Base-by-base conservation (phyloP, 2,113 vertebrate genomes). In the Sylvietta virens region DNA sequence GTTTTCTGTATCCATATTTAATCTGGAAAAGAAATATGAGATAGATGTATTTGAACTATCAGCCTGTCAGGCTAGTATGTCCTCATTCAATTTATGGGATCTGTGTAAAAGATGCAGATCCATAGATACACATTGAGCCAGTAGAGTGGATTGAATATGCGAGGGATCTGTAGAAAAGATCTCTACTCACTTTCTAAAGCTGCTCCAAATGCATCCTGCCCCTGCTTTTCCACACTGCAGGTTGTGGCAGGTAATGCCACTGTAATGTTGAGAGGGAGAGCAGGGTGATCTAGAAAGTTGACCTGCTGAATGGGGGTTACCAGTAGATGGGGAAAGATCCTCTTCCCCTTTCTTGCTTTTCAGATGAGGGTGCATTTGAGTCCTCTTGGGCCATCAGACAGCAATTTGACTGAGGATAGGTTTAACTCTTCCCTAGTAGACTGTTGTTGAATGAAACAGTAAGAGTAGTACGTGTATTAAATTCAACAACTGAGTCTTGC, bases 71-170 rank as follows among this genome's bases (percentile, higher is more conserved):
- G 7, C 37, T 62, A 6, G 39, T 7, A 21, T 19, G 3, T 45
- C 48, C 21, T 85, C 33, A 23, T 57, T 60, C 16, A 18, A 5
- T 64, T n/a, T 48, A 5, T 44, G 50, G 18, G 21, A 54, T 60
- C 27, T 60, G 58, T 56, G 51, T 71, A 61, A 65, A 81, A 64
- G 53, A 15, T 35, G 44, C 50, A 40, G 40, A 39, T 77, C 10
- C 54, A 47, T 31, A 85, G 16, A 37, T 74, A 50, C 18, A 13
- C 1, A 1, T 10, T 4, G 5, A 71, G 47, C 17, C 0, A 0
- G 23, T 27, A 30, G 27, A 57, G 57, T 57, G 40, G 24, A 53
- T 37, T 70, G 23, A 67, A 26, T 51, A 45, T 31, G 28, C 45
- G 6, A 76, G 16, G 16, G 21, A 24, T n/a, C 56, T 42, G 5